Percentiles rank a stretch among this genome's conserved stretches.
Conservation (phyloP, 2,888 invertebrate genomes). For the Frankliniella fusca region DNA sequence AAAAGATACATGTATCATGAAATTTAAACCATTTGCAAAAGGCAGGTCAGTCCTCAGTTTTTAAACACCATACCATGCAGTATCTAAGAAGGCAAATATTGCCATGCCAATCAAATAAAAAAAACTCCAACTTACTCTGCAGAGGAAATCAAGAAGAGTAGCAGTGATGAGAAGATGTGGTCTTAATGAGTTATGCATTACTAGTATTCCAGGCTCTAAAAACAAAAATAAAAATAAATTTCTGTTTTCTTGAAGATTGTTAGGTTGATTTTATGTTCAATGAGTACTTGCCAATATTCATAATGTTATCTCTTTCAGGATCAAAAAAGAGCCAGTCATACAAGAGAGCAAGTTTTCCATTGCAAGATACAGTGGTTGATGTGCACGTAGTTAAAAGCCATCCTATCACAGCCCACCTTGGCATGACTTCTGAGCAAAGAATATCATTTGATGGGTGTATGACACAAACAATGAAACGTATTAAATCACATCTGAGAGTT, state of each 20-base stretch:
- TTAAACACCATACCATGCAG: not conserved
- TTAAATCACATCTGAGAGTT: constrained; percentile 85
- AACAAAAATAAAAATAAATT: constrained; percentile 30
- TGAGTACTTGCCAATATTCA: constrained; percentile 68
- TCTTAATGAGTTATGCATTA: constrained; percentile 90
- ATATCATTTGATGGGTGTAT: constrained; percentile 92
- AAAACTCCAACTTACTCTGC: constrained; percentile 56
- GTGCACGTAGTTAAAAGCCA: constrained; percentile 90
- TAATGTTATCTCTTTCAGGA: constrained; percentile 85
- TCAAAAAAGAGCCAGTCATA: constrained; percentile 94
- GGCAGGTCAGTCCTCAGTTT: not conserved
- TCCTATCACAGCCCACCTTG: constrained; percentile 91
- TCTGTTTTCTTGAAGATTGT: not conserved
- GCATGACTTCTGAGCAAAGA: constrained; percentile 89
- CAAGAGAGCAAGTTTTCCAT: constrained; percentile 86
- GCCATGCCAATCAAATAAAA: not conserved
- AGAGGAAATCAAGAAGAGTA: constrained; percentile 83
- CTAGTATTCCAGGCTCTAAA: constrained; percentile 81
- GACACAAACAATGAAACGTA: constrained; percentile 87
- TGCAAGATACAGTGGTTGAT: constrained; percentile 80
- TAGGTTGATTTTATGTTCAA: not conserved
- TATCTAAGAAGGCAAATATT: constrained; percentile 1
- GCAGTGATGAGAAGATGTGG: constrained; percentile 88
- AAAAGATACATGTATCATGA: constrained; percentile 46
- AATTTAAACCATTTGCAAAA: constrained; percentile 43